Base-by-base conservation (phyloP, 1,140 invertebrate species). In the Sycophila sp. region DNA sequence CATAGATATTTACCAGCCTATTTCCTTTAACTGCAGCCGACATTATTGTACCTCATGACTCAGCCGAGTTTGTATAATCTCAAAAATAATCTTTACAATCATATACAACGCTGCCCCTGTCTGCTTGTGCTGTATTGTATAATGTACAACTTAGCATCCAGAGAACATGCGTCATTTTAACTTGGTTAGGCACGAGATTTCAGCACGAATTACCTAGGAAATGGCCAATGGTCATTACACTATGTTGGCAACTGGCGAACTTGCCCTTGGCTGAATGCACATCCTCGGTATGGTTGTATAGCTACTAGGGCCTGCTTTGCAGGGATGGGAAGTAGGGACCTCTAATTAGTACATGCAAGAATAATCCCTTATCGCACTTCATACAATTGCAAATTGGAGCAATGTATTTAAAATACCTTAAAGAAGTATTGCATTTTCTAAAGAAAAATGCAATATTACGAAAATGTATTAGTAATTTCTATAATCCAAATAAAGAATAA, bases 201-300 rank as follows among this genome's bases (percentile, higher is more conserved):
- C 73, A 79, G 77, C 73, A 81, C 73, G 69, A 78, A 76, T 80
- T 78, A 76, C 73, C 55, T 74, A 79, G 77, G 77, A 76, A 83
- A 81, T 72, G 73, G 74, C 77, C 74, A 74, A 64, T 70, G 71
- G 72, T 72, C 74, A 68, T 76, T 81, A 78, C 76, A 80, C 84
- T 86, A 86, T 85, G 83, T 83, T 79, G 82, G 85, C 76, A 86
- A 83, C 83, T 75, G 76, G 83, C 79, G 82, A 82, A 80, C 83
- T 86, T 82, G 84, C 78, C 84, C 84, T 83, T 86, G 85, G 82
- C 76, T 79, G 83, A 83, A 85, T 77, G 81, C 81, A 86, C 83
- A 78, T 84, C 85, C 85, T 86, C 82, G 81, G 84, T 86, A 86
- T 85, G 81, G 80, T 86, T 86, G 85, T 82, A 86, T 86, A 86